Conservation (phyloP, 2,888 invertebrate genomes). For the Aelia acuminata region DNA sequence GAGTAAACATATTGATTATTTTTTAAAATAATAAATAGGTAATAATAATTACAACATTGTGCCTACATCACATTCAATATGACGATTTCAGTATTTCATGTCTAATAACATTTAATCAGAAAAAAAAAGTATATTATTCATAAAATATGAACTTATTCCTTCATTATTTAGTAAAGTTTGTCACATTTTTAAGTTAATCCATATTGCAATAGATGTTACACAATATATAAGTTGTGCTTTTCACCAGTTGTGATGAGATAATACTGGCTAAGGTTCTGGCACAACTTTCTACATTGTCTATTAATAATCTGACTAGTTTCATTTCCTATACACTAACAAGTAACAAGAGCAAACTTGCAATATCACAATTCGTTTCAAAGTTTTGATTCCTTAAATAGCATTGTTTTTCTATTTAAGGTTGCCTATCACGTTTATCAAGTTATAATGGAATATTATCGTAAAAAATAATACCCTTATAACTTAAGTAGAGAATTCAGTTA, state of each 20-base stretch:
- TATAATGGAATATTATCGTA: constrained; percentile 10
- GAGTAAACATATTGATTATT: background rate
- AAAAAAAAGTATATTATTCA: background rate
- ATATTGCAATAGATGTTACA: background rate
- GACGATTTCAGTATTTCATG: background rate
- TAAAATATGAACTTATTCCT: no score
- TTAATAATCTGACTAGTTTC: background rate
- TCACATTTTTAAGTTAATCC: no score
- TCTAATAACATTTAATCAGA: background rate
- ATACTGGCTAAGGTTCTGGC: background rate
- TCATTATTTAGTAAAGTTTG: no score
- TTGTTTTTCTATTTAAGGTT: background rate
- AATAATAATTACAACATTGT: no score
- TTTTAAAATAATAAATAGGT: background rate
- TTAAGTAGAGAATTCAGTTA: background rate
- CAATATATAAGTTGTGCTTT: background rate
- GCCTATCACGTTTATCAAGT: background rate
- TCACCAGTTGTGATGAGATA: background rate
- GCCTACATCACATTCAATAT: background rate
- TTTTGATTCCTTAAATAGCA: background rate
- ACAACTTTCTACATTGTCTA: background rate
- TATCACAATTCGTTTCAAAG: background rate
- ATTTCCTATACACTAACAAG: background rate
- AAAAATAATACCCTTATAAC: constrained; percentile 16
- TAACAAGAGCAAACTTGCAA: background rate